A percentile compares a stretch with the other conserved stretches of the same genome.
These are phyloP conservation scores for Argyra leucocephala DNA, from an alignment of 2,888 invertebrate genomes.

Conservation along the genomic window DNA sequence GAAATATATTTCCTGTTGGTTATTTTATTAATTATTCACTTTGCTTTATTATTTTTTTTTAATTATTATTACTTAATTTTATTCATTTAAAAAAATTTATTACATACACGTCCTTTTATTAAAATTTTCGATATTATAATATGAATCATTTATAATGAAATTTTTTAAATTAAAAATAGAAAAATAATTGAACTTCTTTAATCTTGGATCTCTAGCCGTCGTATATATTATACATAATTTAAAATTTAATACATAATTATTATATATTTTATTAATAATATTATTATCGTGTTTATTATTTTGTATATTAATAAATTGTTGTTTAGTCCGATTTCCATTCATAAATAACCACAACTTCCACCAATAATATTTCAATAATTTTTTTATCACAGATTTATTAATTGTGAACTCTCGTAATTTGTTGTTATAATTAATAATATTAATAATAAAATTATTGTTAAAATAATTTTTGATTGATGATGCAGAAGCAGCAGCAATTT, in stretches of 20 bases:
- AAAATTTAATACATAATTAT: constrained; percentile 21
- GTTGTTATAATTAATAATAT: neutral
- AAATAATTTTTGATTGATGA: constrained; percentile 1
- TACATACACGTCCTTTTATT: constrained; percentile 18
- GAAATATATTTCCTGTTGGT: neutral
- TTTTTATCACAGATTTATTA: constrained; percentile 33
- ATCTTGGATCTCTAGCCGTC: constrained; percentile 41
- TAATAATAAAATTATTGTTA: too few species aligned
- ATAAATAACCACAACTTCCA: constrained; percentile 36
- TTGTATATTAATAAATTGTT: constrained; percentile 19
- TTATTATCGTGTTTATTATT: constrained; percentile 20
- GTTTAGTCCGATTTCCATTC: constrained; percentile 41
- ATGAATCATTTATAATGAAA: constrained; percentile 18
- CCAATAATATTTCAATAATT: constrained; percentile 20
- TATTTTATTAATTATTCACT: neutral
- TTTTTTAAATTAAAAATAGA: neutral
- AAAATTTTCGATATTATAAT: constrained; percentile 17
- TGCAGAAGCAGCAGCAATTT: constrained; percentile 24
- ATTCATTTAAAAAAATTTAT: neutral
- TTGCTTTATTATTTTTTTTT: neutral
- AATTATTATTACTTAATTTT: too few species aligned
- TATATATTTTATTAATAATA: constrained; percentile 20
- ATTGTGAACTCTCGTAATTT: constrained; percentile 21
- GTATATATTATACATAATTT: constrained; percentile 42
- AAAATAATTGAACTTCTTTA: constrained; percentile 31